Evolutionary conservation across 2,888 invertebrate genomes (phyloP).

Genomic region (Acronicta alni): DNA sequence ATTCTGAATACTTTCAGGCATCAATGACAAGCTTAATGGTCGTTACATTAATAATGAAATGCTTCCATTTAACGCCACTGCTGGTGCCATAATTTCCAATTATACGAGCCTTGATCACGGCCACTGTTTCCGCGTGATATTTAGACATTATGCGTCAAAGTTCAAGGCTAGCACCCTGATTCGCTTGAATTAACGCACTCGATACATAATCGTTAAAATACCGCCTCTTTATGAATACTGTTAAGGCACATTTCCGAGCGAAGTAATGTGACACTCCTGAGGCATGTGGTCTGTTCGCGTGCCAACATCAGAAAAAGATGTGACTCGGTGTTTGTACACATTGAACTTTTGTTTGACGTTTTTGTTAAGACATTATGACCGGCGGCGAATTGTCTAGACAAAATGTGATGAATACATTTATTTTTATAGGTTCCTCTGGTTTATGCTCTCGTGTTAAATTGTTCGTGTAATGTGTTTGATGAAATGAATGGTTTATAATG

Average conservation of each 20-base stretch:
- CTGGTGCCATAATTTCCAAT: slow-evolving; percentile 45
- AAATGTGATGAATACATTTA: slow-evolving; percentile 53
- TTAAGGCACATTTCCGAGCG: slow-evolving; percentile 34
- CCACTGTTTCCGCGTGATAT: slow-evolving; percentile 65
- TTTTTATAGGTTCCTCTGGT: slow-evolving; percentile 52
- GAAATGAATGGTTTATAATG: slow-evolving; percentile 6
- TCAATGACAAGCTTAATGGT: slow-evolving; percentile 32
- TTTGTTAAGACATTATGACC: slow-evolving; percentile 43
- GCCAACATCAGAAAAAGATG: slow-evolving; percentile 70
- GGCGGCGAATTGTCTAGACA: slow-evolving; percentile 66
- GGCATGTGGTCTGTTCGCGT: slow-evolving; percentile 61
- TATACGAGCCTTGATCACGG: slow-evolving; percentile 53
- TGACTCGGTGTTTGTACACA: slow-evolving; percentile 60
- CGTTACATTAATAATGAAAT: slow-evolving; percentile 45
- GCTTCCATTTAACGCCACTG: slow-evolving; percentile 41
- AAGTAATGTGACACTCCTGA: slow-evolving; percentile 52
- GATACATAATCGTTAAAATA: slow-evolving; percentile 35
- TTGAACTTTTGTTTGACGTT: slow-evolving; percentile 60
- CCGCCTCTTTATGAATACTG: slow-evolving; percentile 36
- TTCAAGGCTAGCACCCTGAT: slow-evolving; percentile 56
- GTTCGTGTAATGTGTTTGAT: slow-evolving; percentile 7
- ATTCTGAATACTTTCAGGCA: slow-evolving; percentile 21
- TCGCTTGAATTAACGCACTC: slow-evolving; percentile 49
- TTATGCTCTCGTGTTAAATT: slow-evolving; percentile 43
- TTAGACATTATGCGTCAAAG: slow-evolving; percentile 58